A percentile compares a stretch with the other conserved stretches of the same genome.
These are phyloP conservation scores for Poecile atricapillus DNA, from an alignment of 2,113 vertebrate genomes.

Conservation along the genomic window DNA sequence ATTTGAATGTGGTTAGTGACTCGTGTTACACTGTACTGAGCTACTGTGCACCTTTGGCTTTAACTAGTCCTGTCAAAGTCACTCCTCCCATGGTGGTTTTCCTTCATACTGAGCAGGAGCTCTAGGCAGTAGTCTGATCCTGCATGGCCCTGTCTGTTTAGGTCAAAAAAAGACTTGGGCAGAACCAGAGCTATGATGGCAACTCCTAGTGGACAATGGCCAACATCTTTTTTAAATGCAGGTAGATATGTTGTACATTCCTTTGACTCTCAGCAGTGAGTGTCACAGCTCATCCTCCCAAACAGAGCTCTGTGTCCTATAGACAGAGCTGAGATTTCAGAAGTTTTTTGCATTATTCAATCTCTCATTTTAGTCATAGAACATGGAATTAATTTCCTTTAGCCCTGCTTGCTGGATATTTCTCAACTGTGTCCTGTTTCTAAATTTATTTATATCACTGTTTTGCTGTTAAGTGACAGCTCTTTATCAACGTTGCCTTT, in stretches of 20 bases:
- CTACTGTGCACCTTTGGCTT: not conserved
- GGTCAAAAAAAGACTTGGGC: not conserved
- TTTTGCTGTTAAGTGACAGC: not conserved
- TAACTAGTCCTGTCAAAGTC: not conserved
- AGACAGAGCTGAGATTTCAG: not conserved
- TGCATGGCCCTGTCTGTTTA: not conserved
- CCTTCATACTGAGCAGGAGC: not conserved
- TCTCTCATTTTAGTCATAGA: not conserved
- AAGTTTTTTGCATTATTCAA: not conserved
- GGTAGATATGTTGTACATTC: no score
- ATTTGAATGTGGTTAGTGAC: not conserved
- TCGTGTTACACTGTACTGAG: not conserved
- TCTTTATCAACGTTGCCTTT: not conserved
- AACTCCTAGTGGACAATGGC: not conserved
- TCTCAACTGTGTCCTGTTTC: not conserved
- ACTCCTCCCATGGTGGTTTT: not conserved
- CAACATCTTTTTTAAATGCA: not conserved
- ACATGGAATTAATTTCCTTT: not conserved
- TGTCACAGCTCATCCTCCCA: not conserved
- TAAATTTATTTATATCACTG: not conserved
- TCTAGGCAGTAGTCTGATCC: not conserved
- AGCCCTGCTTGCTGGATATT: not conserved
- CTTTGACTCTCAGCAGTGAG: not conserved
- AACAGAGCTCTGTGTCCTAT: not conserved
- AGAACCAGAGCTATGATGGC: not conserved